A percentile compares a stretch with the other conserved stretches of the same genome.
These are phyloP conservation scores for Alcis repandata DNA, from an alignment of 2,888 invertebrate genomes.

Conservation along the genomic window DNA sequence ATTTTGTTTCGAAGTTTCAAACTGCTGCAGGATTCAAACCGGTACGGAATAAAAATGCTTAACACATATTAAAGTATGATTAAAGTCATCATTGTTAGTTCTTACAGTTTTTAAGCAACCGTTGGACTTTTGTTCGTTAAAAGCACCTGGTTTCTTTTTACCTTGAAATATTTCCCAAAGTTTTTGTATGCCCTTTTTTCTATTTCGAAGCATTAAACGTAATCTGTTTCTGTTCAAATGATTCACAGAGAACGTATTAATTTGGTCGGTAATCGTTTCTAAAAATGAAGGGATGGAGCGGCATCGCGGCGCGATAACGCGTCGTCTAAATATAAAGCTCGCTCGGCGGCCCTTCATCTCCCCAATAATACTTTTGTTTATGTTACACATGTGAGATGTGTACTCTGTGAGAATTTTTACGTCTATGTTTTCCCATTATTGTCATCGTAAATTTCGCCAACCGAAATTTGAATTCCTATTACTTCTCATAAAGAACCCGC, in stretches of 20 bases:
- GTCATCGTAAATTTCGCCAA: conserved; percentile 51
- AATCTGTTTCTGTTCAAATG: conserved; percentile 19
- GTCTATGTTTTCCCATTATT: conserved; percentile 52
- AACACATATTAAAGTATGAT: no score
- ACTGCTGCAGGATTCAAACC: background rate
- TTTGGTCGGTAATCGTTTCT: conserved; percentile 53
- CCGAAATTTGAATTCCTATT: conserved; percentile 43
- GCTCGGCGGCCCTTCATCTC: conserved; percentile 69
- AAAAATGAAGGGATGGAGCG: conserved; percentile 70
- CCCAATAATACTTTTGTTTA: conserved; percentile 73
- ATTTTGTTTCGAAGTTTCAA: conserved; percentile 1
- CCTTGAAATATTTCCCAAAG: background rate
- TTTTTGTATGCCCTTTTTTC: background rate
- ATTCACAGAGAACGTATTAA: conserved; percentile 41
- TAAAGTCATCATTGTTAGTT: background rate
- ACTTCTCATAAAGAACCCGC: conserved; percentile 30
- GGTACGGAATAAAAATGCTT: conserved; percentile 2
- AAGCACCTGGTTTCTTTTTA: no score
- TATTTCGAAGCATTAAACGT: background rate
- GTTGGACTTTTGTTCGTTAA: background rate
- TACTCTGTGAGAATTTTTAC: conserved; percentile 54
- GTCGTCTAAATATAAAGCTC: conserved; percentile 67
- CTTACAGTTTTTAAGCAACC: background rate
- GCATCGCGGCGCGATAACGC: conserved; percentile 69
- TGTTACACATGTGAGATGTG: conserved; percentile 61